Evolutionary conservation across 2,797 vertebrate species (phyloP).

Genomic region (Uromys caudimaculatus): DNA sequence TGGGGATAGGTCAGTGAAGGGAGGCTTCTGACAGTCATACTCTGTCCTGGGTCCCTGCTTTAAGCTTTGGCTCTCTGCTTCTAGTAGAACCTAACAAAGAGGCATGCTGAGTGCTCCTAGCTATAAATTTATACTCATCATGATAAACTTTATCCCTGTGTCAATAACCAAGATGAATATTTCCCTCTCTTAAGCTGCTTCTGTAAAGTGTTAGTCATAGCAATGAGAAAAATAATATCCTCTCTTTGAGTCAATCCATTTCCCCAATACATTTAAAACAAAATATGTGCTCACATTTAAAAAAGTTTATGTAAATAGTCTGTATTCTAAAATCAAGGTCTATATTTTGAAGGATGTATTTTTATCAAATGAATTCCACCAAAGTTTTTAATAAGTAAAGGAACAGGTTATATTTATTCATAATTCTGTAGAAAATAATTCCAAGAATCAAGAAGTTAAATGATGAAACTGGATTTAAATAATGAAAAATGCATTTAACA

Average conservation of each 20-base stretch:
- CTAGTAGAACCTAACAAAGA: background rate
- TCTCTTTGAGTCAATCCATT: constrained; percentile 27
- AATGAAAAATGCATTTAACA: background rate
- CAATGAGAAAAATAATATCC: background rate
- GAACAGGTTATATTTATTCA: background rate
- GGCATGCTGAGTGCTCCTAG: background rate
- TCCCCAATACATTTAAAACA: background rate
- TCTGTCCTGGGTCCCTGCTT: background rate
- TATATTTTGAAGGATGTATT: background rate
- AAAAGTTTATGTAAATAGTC: constrained; percentile 16
- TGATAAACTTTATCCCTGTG: background rate
- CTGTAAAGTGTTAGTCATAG: background rate
- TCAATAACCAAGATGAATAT: background rate
- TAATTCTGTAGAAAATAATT: background rate
- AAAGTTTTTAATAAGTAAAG: background rate
- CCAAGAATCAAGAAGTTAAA: background rate
- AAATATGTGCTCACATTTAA: constrained; percentile 28
- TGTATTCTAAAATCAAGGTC: constrained; percentile 7
- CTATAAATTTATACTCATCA: background rate
- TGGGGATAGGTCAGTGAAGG: too few species aligned
- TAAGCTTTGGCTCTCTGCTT: background rate
- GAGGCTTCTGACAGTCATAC: background rate
- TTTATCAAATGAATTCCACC: background rate
- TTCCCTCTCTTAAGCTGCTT: background rate
- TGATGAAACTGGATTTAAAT: background rate